These are phyloP conservation scores for Monoplex corrugatus DNA, from an alignment of 2,888 invertebrate genomes.

Conservation along the genomic window DNA sequence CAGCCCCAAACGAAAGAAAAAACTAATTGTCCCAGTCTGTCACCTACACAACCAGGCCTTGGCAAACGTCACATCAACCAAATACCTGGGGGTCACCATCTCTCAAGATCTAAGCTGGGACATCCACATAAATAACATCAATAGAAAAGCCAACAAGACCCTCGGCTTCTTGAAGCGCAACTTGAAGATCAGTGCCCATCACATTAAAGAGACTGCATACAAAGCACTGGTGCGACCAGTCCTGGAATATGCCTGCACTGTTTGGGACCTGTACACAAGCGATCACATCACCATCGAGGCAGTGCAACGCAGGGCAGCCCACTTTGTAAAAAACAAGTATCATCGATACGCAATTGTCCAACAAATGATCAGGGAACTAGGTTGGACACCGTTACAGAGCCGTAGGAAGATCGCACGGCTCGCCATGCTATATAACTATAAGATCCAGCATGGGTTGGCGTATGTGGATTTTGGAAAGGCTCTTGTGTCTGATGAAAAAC, in stretches of 20 bases:
- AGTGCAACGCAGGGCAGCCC: background rate
- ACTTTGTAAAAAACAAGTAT: background rate
- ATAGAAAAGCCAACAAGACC: conserved; percentile 2
- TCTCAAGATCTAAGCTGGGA: background rate
- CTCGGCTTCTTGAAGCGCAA: background rate
- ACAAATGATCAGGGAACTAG: background rate
- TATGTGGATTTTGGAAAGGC: too few species aligned
- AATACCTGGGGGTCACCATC: too few species aligned
- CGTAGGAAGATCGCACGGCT: too few species aligned
- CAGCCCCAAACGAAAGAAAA: background rate
- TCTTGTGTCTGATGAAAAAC: too few species aligned
- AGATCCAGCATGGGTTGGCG: too few species aligned
- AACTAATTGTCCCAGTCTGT: too few species aligned
- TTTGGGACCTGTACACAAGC: background rate
- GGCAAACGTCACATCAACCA: too few species aligned
- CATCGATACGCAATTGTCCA: too few species aligned
- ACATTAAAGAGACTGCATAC: background rate
- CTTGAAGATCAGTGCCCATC: background rate
- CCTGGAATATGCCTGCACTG: background rate
- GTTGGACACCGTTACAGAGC: background rate
- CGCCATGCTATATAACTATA: too few species aligned
- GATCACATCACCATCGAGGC: background rate
- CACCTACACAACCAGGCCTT: too few species aligned
- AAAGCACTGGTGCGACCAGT: background rate
- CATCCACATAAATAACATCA: background rate